Base-by-base conservation (phyloP, 2,888 invertebrate species). In the Macrophya annulata region DNA sequence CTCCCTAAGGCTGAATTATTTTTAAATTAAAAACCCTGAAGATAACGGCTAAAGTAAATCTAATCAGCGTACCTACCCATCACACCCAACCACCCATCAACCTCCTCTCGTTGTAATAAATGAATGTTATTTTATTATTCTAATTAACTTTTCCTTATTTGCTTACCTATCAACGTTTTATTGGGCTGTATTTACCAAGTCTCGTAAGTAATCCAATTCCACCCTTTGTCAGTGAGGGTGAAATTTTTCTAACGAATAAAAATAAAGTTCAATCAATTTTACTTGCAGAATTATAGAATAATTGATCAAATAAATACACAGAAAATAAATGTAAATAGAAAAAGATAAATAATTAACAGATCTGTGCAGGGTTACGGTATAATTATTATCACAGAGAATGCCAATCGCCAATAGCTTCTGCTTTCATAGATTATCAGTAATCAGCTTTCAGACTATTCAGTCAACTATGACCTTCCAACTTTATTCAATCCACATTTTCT, bases 51-150 rank as follows among this genome's bases (percentile, higher is more conserved):
- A 45, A 40, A 45, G 37, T 3, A 37, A 48, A 51, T 77, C 55
- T 77, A 55, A 77, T 51, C 48, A 48, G 2, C 21, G n/a, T 76
- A 71, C 71, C n/a, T 31, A 55, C 17, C 55, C 51, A 15, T 43
- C 45, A 1, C n/a, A n/a, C n/a, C n/a, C n/a, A n/a, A n/a, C n/a
- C 17, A 55, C 17, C 55, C 51, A 15, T 43, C 45, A 1, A 1
- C 21, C 12, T 12, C n/a, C 15, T 17, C 71, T 10, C 25, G 25
- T 37, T 17, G 12, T 37, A 17, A 55, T 77, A n/a, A 55, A 51
- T 25, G 17, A 77, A 77, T 55, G 10, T 77, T 43, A 77, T 77
- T 77, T 77, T 55, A 77, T 55, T 31, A 77, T 77, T 77, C 55
- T 48, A 17, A 77, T 77, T 55, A 55, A 77, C 77, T 37, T 51